These are phyloP conservation scores for Loriculus beryllinus DNA, from an alignment of 2,797 vertebrate genomes.

Conservation along the genomic window DNA sequence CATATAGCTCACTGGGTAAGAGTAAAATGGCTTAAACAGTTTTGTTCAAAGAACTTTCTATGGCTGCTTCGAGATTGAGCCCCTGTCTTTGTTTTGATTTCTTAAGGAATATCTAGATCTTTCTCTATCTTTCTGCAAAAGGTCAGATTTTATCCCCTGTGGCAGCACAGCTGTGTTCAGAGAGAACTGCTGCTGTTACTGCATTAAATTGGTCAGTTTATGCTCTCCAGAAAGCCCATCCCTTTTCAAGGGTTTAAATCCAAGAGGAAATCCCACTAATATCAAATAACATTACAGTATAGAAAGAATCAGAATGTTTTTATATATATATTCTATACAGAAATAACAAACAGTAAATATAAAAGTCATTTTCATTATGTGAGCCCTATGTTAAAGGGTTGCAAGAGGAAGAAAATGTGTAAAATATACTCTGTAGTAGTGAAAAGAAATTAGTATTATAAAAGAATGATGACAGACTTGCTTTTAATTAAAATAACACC, in stretches of 20 bases:
- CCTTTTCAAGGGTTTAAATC: constrained; percentile 17
- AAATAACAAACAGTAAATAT: not conserved
- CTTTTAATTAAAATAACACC: constrained; percentile 51
- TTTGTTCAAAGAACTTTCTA: not conserved
- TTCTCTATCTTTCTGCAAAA: not conserved
- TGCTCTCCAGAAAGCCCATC: not conserved
- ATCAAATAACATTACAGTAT: not conserved
- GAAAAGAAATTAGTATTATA: not conserved
- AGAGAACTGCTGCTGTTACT: not conserved
- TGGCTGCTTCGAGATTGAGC: not conserved
- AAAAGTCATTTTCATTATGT: not conserved
- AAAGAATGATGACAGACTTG: not conserved
- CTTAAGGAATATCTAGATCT: not conserved
- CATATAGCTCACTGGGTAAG: fast-evolving
- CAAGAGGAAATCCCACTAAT: constrained; percentile 8
- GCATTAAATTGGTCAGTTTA: not conserved
- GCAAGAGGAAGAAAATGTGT: not conserved
- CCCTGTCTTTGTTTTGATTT: not conserved
- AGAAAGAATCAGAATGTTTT: not conserved
- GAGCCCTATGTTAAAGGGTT: not conserved
- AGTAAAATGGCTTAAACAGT: not conserved
- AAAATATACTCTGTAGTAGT: not conserved
- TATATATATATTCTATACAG: not conserved
- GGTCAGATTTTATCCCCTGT: not conserved
- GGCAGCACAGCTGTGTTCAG: not conserved